Percentiles rank a stretch among this genome's conserved stretches.
These are phyloP conservation scores for Oceanites oceanicus DNA, from an alignment of 2,113 vertebrate species.

Conservation along the genomic window DNA sequence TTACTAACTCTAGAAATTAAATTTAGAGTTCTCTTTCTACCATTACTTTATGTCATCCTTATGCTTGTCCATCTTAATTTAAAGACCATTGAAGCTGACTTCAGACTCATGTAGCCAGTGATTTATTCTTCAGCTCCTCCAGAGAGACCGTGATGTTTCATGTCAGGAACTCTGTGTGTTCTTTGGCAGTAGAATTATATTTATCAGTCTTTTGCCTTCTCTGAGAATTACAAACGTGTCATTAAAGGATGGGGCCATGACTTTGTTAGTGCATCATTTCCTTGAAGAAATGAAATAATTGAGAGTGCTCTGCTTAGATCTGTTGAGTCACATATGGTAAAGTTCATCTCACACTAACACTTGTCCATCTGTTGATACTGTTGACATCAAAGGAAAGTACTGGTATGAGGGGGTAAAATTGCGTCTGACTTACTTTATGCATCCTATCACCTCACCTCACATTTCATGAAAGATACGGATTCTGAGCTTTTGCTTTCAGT, in stretches of 20 bases:
- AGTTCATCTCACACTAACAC: neutral
- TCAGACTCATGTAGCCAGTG: constrained; percentile 45
- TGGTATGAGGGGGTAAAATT: neutral
- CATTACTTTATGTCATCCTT: neutral
- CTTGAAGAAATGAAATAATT: constrained; percentile 54
- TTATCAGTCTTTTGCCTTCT: constrained; percentile 9
- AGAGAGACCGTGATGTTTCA: constrained; percentile 10
- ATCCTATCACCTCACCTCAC: neutral
- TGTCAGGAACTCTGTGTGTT: constrained; percentile 12
- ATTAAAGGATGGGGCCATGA: constrained; percentile 18
- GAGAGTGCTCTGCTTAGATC: neutral
- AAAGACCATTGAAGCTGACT: constrained; percentile 27
- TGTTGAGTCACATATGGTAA: neutral
- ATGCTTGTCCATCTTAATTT: constrained; percentile 31
- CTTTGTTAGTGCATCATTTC: constrained; percentile 51
- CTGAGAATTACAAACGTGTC: constrained; percentile 11
- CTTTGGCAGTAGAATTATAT: neutral
- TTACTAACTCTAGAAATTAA: neutral
- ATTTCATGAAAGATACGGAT: neutral
- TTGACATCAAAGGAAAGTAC: neutral
- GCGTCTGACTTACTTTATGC: neutral
- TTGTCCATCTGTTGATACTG: neutral
- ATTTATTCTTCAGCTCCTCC: constrained; percentile 43
- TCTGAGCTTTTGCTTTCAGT: neutral
- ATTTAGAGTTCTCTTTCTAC: neutral